Base-by-base conservation (phyloP, 2,113 vertebrate species). In the Scytalopus superciliaris region DNA sequence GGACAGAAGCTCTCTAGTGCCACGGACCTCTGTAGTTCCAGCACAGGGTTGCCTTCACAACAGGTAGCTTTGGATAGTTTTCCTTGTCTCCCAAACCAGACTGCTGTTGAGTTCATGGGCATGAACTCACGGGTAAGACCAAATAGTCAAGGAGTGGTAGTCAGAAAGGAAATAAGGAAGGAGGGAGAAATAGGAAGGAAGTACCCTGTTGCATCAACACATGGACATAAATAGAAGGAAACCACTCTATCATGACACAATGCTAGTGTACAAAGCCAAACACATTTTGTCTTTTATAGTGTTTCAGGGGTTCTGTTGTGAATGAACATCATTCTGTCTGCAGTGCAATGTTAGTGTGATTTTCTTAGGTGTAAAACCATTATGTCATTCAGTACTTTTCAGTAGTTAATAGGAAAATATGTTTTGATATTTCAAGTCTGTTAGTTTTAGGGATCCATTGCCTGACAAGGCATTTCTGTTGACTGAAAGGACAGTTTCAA, bases 211-310 rank as follows among this genome's bases (percentile, higher is more conserved):
- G 12, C 47, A 69, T 80, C 45, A 53, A 52, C 30, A 69, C 7
- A 4, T 4, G 45, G 57, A 37, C 74, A 92, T 21, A 6, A 37
- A 3, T 47, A 30, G 47, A 49, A 79, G 35, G 14, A 84, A 23
- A 40, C 8, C 19, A 35, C n/a, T 49, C 12, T 15, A 39, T 49
- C 5, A 9, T 59, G 59, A 28, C 22, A 50, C 7, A 69, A 5
- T 19, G 17, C 22, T 42, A 40, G 28, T 27, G 14, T 35, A 35
- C 16, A 67, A 92, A 66, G n/a, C 12, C 22, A 39, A 57, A 47
- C 19, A 63, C 9, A 27, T 35, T 39, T 17, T 83, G 23, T 0
- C 0, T 63, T 63, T 24, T 31, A 0, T 10, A 7, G 10, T 31
- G 19, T 90, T 91, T 82, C 85, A 57, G 21, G 35, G 0, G 0